Evolutionary conservation across 2,113 vertebrate genomes (phyloP).

Genomic region (Arvicanthis niloticus): DNA sequence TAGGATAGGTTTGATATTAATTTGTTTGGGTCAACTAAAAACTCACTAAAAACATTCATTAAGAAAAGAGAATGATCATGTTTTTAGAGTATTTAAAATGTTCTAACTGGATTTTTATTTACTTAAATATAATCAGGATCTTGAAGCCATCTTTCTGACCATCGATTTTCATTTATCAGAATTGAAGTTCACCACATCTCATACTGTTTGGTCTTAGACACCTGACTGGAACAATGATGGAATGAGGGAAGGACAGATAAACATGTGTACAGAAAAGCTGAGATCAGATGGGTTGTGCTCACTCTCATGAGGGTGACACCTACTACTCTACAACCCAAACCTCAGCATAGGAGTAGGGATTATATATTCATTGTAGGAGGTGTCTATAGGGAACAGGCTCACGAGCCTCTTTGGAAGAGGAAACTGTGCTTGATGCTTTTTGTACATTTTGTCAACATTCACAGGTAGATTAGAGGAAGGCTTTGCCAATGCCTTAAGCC

Average conservation of each 20-base stretch:
- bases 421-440: neutral
- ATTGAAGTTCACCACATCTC: neutral
- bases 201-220: neutral
- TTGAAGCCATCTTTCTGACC: neutral
- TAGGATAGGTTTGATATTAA: neutral
- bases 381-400: neutral
- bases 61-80: neutral
- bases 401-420: neutral
- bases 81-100: neutral
- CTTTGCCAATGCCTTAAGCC: neutral
- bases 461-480: neutral
- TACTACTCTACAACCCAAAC: neutral
- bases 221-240: neutral
- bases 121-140: neutral
- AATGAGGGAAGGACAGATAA: neutral
- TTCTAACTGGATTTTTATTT: neutral
- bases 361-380: neutral
- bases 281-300: neutral
- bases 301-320: neutral
- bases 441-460: neutral
- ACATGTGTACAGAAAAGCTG: neutral
- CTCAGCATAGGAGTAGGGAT: neutral
- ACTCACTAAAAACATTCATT: neutral
- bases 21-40: neutral
- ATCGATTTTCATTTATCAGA: neutral